Evolutionary conservation across 2,113 vertebrate species (phyloP).

Genomic region (Calyptomena viridis): DNA sequence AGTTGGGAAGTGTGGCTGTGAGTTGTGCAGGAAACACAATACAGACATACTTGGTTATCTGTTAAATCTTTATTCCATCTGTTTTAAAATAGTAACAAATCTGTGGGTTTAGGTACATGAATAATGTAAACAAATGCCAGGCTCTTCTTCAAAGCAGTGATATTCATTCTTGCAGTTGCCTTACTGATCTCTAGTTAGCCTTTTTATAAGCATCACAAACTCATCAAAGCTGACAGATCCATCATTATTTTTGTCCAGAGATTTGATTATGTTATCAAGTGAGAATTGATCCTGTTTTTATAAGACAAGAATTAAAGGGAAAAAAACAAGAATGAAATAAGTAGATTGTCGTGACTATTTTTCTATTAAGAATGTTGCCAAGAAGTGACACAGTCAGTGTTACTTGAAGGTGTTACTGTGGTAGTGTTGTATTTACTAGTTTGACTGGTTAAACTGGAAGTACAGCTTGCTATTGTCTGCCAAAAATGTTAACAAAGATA

Average conservation of each 20-base stretch:
- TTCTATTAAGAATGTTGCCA: background rate
- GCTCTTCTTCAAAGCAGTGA: slow-evolving; percentile 3
- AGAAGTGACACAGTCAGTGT: background rate
- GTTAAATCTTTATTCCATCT: slow-evolving; percentile 46
- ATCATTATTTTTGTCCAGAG: slow-evolving; percentile 50
- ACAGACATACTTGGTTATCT: background rate
- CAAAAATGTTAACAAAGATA: background rate
- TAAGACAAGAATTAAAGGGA: background rate
- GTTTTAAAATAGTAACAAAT: background rate
- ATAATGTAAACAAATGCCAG: background rate
- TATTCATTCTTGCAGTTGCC: background rate
- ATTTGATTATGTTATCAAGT: slow-evolving; percentile 56
- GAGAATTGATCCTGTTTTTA: slow-evolving; percentile 52
- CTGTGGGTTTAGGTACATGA: background rate
- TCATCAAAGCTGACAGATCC: slow-evolving; percentile 61
- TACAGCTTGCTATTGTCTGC: background rate
- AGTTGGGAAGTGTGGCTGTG: background rate
- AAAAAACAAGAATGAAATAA: background rate
- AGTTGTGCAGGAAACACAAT: background rate
- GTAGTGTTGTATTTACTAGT: background rate
- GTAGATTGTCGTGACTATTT: background rate
- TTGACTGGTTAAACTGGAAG: background rate
- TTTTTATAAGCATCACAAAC: slow-evolving; percentile 44
- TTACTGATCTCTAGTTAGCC: slow-evolving; percentile 33
- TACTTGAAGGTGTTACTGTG: background rate